Evolutionary conservation across 2,888 invertebrate species (phyloP).

Genomic region (Ochropacha duplaris): DNA sequence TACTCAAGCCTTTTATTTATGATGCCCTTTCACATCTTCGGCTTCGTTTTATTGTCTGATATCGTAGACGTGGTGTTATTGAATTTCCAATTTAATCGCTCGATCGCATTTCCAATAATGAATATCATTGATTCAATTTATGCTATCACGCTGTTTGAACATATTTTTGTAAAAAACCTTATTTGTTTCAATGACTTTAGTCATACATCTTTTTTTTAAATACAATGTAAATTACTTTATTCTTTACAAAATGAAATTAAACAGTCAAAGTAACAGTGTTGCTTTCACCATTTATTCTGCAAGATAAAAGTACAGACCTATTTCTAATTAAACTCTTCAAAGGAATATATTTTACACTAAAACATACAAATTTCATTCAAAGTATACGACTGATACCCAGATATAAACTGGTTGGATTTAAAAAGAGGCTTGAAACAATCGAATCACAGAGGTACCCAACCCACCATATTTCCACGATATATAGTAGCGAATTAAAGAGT

Average conservation of each 20-base stretch:
- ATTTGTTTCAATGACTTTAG: neutral
- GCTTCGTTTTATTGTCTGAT: slow-evolving; percentile 68
- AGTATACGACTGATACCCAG: neutral
- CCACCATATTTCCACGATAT: slow-evolving; percentile 21
- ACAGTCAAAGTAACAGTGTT: no score
- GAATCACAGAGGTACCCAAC: slow-evolving; percentile 1
- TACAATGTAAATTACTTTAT: no score
- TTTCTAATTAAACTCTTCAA: no score
- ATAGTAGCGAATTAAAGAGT: slow-evolving; percentile 62
- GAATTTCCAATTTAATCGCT: slow-evolving; percentile 52
- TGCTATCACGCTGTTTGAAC: neutral
- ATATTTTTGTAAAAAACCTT: neutral
- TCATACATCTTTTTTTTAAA: no score
- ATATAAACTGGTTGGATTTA: neutral
- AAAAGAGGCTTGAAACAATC: neutral
- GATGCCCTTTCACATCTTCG: slow-evolving; percentile 72
- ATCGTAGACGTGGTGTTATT: slow-evolving; percentile 54
- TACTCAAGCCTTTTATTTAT: slow-evolving; percentile 80
- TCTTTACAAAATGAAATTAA: no score
- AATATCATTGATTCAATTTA: neutral
- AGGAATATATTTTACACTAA: no score
- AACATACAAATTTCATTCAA: neutral
- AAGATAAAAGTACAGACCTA: no score
- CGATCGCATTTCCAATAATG: slow-evolving; percentile 12
- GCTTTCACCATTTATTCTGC: no score